Evolutionary conservation across 2,113 vertebrate genomes (phyloP).

Genomic region (Petrocephalus zakoni): DNA sequence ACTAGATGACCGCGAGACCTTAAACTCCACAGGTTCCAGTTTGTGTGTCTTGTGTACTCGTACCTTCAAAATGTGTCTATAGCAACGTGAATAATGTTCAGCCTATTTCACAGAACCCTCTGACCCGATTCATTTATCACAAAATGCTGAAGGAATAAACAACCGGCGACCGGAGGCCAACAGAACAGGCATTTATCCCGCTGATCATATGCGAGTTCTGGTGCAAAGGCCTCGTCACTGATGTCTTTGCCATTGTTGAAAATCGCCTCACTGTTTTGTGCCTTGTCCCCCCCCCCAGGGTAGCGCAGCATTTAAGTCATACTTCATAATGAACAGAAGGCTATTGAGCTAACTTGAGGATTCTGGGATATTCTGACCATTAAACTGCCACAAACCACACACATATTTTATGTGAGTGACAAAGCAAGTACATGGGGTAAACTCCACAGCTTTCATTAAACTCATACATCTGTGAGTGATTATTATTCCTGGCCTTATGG

Average conservation of each 20-base stretch:
- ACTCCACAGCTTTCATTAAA: slow-evolving; percentile 34
- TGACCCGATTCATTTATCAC: not conserved
- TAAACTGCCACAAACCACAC: slow-evolving; percentile 27
- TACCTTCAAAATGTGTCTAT: not conserved
- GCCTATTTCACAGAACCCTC: not conserved
- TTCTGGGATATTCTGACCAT: slow-evolving; percentile 17
- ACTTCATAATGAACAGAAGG: not conserved
- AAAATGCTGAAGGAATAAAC: not conserved
- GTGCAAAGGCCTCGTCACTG: not conserved
- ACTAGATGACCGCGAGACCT: not conserved
- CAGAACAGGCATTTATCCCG: not conserved
- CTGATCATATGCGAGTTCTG: not conserved
- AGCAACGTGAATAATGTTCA: not conserved
- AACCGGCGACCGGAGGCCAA: not conserved
- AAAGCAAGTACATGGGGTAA: slow-evolving; percentile 4
- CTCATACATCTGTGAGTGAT: slow-evolving; percentile 43
- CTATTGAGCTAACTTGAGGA: slow-evolving; percentile 10
- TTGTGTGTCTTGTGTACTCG: not conserved
- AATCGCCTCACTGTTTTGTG: not conserved
- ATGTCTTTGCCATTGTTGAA: not conserved
- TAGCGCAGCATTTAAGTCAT: not conserved
- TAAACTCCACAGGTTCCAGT: not conserved
- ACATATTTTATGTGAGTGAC: slow-evolving; percentile 19
- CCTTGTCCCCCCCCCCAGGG: not conserved
- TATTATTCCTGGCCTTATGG: slow-evolving; percentile 34